phyloP scores from a whole-genome alignment of 2,797 vertebrate genomes.

The Gastrophryne carolinensis region DNA sequence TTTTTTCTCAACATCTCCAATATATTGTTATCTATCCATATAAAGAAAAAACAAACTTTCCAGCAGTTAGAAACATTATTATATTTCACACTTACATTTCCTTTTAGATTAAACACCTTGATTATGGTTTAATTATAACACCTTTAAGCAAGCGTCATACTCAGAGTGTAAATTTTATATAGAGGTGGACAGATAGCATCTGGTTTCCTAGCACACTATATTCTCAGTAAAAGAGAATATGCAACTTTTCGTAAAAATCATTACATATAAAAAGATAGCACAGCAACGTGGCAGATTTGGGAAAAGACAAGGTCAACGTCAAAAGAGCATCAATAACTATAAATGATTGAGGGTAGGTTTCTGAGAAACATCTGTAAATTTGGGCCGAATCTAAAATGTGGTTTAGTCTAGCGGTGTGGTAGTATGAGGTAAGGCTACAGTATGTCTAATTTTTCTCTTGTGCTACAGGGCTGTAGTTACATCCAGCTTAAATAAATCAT shows the following conservation, averaged over 20 bases:
- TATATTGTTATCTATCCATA: background rate
- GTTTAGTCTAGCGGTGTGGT: background rate
- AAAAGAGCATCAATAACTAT: background rate
- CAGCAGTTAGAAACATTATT: background rate
- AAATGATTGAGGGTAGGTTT: background rate
- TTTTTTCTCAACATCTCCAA: background rate
- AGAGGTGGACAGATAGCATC: background rate
- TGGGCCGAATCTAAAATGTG: background rate
- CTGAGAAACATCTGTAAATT: background rate
- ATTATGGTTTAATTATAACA: background rate
- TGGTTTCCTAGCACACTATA: background rate
- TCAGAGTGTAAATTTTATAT: background rate
- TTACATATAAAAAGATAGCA: background rate
- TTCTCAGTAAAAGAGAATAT: background rate
- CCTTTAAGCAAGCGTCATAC: background rate
- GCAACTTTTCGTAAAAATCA: background rate
- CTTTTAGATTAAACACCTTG: background rate
- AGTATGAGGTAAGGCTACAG: background rate
- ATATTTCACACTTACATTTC: conserved; percentile 14
- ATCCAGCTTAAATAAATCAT: background rate
- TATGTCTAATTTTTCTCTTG: background rate
- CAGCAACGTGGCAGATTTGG: background rate
- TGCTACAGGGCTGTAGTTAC: background rate
- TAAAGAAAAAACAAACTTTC: background rate
- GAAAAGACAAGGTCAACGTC: background rate